Base-by-base conservation (phyloP, 2,888 invertebrate genomes). In the Anodontia alba region DNA sequence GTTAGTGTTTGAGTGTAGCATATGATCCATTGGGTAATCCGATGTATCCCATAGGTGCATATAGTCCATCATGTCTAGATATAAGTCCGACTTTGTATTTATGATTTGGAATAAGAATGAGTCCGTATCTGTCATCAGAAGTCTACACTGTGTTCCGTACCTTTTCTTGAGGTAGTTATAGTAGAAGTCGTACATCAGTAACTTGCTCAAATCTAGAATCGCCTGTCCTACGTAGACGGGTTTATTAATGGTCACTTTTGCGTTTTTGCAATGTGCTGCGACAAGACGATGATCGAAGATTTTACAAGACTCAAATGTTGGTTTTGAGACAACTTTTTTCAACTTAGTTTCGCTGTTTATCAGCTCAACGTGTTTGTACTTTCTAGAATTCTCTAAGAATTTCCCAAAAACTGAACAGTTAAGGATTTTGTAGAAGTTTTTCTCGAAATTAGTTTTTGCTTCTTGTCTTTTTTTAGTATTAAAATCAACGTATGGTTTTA, bases 371-470 rank as follows among this genome's bases (percentile, higher is more conserved):
- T 8, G 95, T 87, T 83, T 93, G 90, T 26, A 90, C 87, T 70
- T 90, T 85, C 57, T 94, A 94, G 31, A 92, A 81, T 95, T 95
- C 86, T 95, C 94, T 92, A 95, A 94, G 0, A 93, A 71, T n/a
- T 80, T 80, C 1, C 93, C 93, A 85, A 91, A 94, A 23, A 93
- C 90, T 12, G 88, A 77, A 78, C 94, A 84, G 83, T 90, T 73
- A 92, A 79, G 84, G 33, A 87, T 46, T 80, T 80, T 75, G 83
- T 86, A 86, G 81, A 95, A 92, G 80, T 91, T 81, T 91, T 94
- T 88, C 88, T 85, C 46, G 42, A 79, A 79, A 5, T 23, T 29
- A 1, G 74, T 69, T 23, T 42, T 70, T 31, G 74, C 74, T 43
- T 66, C 33, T 31, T 74, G 70, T n/a, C 79, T 33, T 62, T 43